Evolutionary conservation across 2,797 vertebrate genomes (phyloP).

Genomic region (Setipinna tenuifilis): DNA sequence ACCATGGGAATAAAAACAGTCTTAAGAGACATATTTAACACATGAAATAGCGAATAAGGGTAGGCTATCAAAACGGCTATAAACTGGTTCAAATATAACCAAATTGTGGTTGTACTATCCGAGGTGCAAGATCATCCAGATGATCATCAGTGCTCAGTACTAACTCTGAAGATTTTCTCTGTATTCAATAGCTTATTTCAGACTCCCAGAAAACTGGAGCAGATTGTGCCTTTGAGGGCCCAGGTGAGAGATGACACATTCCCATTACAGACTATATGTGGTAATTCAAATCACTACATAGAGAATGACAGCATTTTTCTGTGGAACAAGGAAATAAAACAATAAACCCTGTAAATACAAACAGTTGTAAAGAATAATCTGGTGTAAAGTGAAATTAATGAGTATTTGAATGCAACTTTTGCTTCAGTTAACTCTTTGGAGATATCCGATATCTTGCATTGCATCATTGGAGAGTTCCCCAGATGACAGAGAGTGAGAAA

Average conservation of each 20-base stretch:
- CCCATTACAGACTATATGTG: too few species aligned
- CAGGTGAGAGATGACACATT: slow-evolving; percentile 43
- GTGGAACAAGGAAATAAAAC: background rate
- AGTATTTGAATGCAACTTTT: background rate
- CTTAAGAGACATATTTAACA: too few species aligned
- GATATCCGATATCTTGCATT: slow-evolving; percentile 48
- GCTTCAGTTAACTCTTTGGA: slow-evolving; percentile 50
- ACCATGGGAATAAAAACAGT: too few species aligned
- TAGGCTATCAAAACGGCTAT: too few species aligned
- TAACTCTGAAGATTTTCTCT: too few species aligned
- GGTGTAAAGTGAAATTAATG: background rate
- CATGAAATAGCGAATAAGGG: too few species aligned
- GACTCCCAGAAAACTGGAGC: slow-evolving; percentile 49
- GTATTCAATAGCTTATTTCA: background rate
- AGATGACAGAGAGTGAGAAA: slow-evolving; percentile 40
- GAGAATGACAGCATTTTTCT: background rate
- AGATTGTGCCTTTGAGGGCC: slow-evolving; percentile 48
- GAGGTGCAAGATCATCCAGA: too few species aligned
- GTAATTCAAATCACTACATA: background rate
- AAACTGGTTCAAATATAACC: too few species aligned
- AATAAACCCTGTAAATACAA: background rate
- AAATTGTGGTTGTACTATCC: too few species aligned
- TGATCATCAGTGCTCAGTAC: too few species aligned
- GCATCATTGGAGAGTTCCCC: slow-evolving; percentile 45
- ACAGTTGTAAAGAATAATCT: background rate